Evolutionary conservation across 1,140 invertebrate genomes (phyloP), one percentile per base, ranked within the genome.

Genomic region (Megalopta genalis): DNA sequence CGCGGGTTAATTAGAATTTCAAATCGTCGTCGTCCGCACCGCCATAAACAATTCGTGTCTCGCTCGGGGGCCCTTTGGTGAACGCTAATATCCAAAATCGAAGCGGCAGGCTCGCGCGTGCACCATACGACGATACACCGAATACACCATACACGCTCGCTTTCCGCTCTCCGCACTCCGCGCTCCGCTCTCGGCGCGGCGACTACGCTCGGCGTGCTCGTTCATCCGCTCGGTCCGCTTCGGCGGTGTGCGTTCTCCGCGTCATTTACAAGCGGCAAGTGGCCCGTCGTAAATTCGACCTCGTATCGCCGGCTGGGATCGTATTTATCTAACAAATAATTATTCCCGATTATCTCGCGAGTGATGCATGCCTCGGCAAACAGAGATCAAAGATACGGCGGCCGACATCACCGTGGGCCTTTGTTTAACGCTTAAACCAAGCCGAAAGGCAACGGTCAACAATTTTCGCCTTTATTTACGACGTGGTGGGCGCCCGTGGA

Each of bases 391-490:
- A 91, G 90, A 91, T 91, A 91, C 85, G 85, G 69, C 66, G 62
- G 23, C 85, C 85, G 84, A 87, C 87, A 85, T 86, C 87, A 85
- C 83, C 73, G 77, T 85, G 77, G 81, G 82, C 84, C 89, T 90
- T 91, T 90, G 89, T 91, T 90, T 91, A 91, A 90, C 89, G 89
- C 82, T 90, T 85, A 78, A 83, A 77, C 75, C 75, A 87, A 85
- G 85, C 84, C 89, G 84, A 88, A 88, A 84, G 86, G 82, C 81
- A 86, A 68, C 82, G 84, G 85, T 89, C 87, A 90, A 91, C 90
- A 88, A 90, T 91, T 88, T 91, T 91, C 86, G 88, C 81, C 81
- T 87, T 91, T 91, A 92, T 92, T 92, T 92, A 92, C 87, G 90
- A 90, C 82, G 81, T 78, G 82, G 81, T 67, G 80, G 64, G 83